These are phyloP conservation scores for Globodera rostochiensis DNA, from an alignment of 1,140 invertebrate species.

Conservation along the genomic window DNA sequence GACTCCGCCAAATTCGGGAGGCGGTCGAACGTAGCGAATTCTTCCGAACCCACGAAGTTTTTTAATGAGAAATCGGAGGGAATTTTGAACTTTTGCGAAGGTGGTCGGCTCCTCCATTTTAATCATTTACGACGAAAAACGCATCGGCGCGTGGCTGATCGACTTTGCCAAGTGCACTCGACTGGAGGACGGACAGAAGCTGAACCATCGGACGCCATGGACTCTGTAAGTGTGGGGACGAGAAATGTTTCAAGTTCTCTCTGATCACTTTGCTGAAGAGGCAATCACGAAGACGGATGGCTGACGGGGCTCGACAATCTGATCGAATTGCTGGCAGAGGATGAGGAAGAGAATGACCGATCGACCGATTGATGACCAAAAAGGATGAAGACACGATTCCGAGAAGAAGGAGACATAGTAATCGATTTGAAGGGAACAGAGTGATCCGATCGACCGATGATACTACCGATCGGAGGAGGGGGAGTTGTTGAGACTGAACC, in stretches of 20 bases:
- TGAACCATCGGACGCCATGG: constrained; percentile 84
- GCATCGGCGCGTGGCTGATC: constrained; percentile 91
- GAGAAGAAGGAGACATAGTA: too few relatives aligned
- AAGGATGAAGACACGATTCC: too few relatives aligned
- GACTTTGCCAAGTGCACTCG: constrained; percentile 94
- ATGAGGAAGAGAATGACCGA: background rate
- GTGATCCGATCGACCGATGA: too few relatives aligned
- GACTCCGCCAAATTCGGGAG: constrained; percentile 80
- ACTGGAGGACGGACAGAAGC: constrained; percentile 76
- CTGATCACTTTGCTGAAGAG: constrained; percentile 62
- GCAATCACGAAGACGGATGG: constrained; percentile 98
- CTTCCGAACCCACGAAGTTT: constrained; percentile 83
- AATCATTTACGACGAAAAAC: constrained; percentile 70
- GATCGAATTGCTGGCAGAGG: constrained; percentile 74
- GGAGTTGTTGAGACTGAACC: too few relatives aligned
- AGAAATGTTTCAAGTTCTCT: too few relatives aligned
- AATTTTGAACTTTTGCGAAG: constrained; percentile 1
- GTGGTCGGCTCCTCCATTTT: constrained; percentile 93
- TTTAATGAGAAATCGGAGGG: too few relatives aligned
- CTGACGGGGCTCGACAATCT: constrained; percentile 90
- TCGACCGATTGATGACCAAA: background rate
- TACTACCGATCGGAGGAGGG: too few relatives aligned
- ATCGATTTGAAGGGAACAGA: too few relatives aligned
- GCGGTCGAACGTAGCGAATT: constrained; percentile 82
- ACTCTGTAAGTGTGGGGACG: constrained; percentile 69